These are phyloP conservation scores for Cinclus mexicanus DNA, from an alignment of 2,113 vertebrate genomes.

Conservation along the genomic window DNA sequence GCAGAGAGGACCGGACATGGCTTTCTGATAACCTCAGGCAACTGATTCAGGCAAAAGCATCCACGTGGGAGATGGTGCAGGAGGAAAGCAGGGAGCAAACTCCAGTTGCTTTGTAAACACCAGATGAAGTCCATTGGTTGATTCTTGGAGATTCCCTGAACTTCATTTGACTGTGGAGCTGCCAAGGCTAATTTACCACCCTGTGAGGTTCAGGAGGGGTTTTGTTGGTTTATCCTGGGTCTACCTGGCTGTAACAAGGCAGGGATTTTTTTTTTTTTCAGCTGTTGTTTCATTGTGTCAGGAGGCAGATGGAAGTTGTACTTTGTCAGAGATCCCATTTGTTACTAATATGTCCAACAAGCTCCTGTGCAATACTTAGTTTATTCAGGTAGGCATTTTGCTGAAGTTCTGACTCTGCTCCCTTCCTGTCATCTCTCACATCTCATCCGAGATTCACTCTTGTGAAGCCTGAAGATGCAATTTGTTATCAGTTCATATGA, in stretches of 20 bases:
- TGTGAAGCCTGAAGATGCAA: not conserved
- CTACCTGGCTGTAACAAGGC: accelerated
- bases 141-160: not conserved
- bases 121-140: not conserved
- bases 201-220: not conserved
- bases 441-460: not conserved
- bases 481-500: not conserved
- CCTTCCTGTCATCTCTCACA: not conserved
- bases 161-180: not conserved
- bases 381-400: not conserved
- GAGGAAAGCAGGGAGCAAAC: not conserved
- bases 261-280: not conserved
- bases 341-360: not conserved
- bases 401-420: not conserved
- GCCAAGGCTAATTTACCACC: not conserved
- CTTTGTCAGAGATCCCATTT: not conserved
- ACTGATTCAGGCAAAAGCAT: not conserved
- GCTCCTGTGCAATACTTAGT: not conserved
- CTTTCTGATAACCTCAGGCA: not conserved
- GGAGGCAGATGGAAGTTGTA: not conserved
- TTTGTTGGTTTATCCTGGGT: not conserved
- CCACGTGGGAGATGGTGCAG: not conserved
- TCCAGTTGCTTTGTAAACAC: not conserved
- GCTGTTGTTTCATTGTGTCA: not conserved
- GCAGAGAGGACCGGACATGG: not conserved